These are phyloP conservation scores for Sminthurinus signatus DNA, from an alignment of 1,140 invertebrate species.

Conservation along the genomic window DNA sequence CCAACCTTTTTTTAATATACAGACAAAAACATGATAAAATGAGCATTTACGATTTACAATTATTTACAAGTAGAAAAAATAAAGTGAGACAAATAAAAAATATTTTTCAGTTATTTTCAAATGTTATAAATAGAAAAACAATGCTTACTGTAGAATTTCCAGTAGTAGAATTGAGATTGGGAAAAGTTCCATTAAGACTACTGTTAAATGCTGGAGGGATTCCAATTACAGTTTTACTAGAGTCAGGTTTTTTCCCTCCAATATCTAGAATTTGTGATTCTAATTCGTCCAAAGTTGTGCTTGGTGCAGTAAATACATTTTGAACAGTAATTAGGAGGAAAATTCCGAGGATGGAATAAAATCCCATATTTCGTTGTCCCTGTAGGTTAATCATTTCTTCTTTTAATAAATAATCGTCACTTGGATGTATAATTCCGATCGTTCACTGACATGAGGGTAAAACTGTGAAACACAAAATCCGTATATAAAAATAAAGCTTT, in stretches of 20 bases:
- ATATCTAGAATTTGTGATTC: constrained; percentile 21
- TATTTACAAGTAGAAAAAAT: not conserved
- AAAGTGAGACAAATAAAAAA: not conserved
- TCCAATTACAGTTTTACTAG: not conserved
- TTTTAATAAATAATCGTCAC: too few species aligned
- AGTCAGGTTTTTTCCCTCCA: not conserved
- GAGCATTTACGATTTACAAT: not conserved
- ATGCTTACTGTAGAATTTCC: not conserved
- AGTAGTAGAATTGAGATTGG: not conserved
- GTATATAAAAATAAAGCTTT: too few species aligned
- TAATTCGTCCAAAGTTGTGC: constrained; percentile 13
- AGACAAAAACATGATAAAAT: not conserved
- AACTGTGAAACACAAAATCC: too few species aligned
- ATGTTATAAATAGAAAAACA: not conserved
- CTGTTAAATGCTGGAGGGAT: not conserved
- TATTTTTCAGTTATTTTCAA: not conserved
- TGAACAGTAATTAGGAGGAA: not conserved
- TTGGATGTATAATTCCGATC: too few species aligned
- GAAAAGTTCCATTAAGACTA: not conserved
- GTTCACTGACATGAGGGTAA: too few species aligned
- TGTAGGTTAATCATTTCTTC: too few species aligned
- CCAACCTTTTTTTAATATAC: not conserved
- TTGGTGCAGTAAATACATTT: not conserved
- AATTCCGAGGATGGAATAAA: too few species aligned
- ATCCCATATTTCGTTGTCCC: too few species aligned